Evolutionary conservation across 2,888 invertebrate species (phyloP).

Genomic region (Celastrina argiolus): DNA sequence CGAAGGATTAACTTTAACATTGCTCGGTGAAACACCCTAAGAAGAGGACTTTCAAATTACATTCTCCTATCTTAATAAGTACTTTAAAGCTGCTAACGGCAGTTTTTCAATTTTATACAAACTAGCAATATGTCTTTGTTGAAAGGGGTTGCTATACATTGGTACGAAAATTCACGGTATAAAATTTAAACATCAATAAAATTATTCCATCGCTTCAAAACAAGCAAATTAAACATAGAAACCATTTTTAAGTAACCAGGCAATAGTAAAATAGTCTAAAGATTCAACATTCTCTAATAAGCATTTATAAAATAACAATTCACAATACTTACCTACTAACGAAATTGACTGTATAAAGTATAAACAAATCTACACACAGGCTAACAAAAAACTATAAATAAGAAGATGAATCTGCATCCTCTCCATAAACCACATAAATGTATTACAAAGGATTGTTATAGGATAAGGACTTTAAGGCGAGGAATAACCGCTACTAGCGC

Average conservation of each 20-base stretch:
- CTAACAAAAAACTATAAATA: constrained; percentile 15
- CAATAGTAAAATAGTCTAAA: not conserved
- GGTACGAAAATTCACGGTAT: not conserved
- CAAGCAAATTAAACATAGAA: constrained; percentile 27
- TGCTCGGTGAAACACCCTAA: no score
- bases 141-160: not conserved
- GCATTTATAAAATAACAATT: constrained; percentile 7
- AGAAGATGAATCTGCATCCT: not conserved
- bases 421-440: constrained; percentile 64
- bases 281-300: not conserved
- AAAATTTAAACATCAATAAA: not conserved
- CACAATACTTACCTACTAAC: constrained; percentile 10
- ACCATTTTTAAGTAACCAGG: not conserved
- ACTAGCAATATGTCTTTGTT: not conserved
- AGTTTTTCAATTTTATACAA: constrained; percentile 30
- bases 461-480: no score
- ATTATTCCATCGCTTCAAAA: constrained; percentile 21
- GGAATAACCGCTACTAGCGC: no score
- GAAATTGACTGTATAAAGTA: constrained; percentile 12
- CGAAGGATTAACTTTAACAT: no score
- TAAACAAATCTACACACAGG: not conserved
- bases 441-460: constrained; percentile 40
- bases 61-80: not conserved
- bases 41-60: not conserved
- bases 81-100: constrained; percentile 14